Evolutionary conservation across 2,888 invertebrate species (phyloP).

Genomic region (Harmothoe impar): DNA sequence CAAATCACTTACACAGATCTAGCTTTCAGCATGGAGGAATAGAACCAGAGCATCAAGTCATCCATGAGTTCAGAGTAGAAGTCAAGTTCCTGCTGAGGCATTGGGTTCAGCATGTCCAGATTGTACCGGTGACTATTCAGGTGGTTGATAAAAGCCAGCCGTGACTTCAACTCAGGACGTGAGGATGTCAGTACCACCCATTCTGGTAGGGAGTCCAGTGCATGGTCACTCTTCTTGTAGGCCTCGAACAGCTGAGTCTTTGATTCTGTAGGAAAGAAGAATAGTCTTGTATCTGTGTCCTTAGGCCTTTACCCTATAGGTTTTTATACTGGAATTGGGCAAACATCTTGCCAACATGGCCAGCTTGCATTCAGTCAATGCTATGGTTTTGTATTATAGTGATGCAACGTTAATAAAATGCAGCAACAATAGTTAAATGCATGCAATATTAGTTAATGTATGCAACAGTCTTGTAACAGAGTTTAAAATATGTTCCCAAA

Average conservation of each 20-base stretch:
- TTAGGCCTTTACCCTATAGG: no score
- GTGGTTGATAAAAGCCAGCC: slow-evolving; percentile 20
- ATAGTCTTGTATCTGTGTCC: no score
- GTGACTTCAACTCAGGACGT: background rate
- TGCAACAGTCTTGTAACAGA: no score
- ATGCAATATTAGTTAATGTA: no score
- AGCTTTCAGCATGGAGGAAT: slow-evolving; percentile 15
- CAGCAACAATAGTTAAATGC: no score
- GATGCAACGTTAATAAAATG: no score
- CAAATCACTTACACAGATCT: slow-evolving; percentile 13
- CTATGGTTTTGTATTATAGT: no score
- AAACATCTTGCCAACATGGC: no score
- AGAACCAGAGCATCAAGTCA: slow-evolving; percentile 9
- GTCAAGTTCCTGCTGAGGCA: slow-evolving; percentile 1
- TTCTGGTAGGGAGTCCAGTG: background rate
- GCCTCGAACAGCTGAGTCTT: background rate
- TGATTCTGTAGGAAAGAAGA: slow-evolving; percentile 11
- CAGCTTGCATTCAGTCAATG: no score
- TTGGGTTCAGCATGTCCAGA: slow-evolving; percentile 2
- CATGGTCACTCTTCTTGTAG: slow-evolving; percentile 17
- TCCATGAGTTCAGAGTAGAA: slow-evolving; percentile 22
- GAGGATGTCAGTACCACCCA: background rate
- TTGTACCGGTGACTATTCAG: slow-evolving; percentile 51
- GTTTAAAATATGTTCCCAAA: no score
- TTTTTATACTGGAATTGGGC: no score